Base-by-base conservation (phyloP, 2,113 vertebrate genomes). In the Brachyhypopomus occidentalis region DNA sequence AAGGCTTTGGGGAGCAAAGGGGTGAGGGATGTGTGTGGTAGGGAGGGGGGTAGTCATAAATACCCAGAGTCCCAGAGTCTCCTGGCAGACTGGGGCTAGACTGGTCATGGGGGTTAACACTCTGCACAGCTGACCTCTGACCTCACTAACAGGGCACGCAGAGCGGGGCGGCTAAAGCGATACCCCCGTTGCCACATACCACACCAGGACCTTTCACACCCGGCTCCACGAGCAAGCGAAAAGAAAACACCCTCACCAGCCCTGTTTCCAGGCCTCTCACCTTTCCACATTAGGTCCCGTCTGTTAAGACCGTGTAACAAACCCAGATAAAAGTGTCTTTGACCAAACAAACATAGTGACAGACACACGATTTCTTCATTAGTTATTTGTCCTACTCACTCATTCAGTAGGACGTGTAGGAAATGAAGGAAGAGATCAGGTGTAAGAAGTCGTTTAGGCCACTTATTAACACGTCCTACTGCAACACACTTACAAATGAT, bases 71-170 rank as follows among this genome's bases (percentile, higher is more conserved):
- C 84, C 89, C 85, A 80, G 66, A 86, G 88, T 92, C 92, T 89
- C 91, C 86, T 91, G 91, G 91, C 93, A 94, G 93, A 93, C 93
- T 89, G 88, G 88, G 90, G 92, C 90, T 92, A 94, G 92, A 93
- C 92, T 93, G 92, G 94, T 93, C 92, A 93, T 87, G 75, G 88
- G 88, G 92, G 93, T 94, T 93, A 94, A 93, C 92, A 93, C 92
- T 89, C 91, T 88, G 93, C 91, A 91, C 91, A 90, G 86, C 86
- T 86, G 88, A 93, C 92, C 94, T 93, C 89, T 92, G 92, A 94
- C 94, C 90, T 86, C 88, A 89, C 92, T 94, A 94, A 94, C 93
- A 92, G 93, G 93, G 93, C 92, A 93, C 90, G 92, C 90, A 91
- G 89, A 92, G 89, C 90, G 80, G 48, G 48, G 41, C 20, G 14